Base-by-base conservation (phyloP, 2,113 vertebrate species). In the Aphyosemion australe region DNA sequence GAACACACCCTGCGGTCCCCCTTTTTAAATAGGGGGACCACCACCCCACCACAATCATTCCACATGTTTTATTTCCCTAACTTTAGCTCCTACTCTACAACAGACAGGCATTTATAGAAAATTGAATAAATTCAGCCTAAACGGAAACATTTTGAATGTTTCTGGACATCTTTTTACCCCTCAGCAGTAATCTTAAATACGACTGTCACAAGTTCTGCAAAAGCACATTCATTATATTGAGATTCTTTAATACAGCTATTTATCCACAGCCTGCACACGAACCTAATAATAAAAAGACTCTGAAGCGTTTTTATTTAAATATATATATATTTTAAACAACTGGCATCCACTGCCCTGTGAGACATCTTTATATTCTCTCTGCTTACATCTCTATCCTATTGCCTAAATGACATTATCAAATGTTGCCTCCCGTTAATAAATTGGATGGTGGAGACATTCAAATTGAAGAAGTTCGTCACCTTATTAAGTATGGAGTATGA, bases 361-460 rank as follows among this genome's bases (percentile, higher is more conserved):
- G 46, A 0, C 66, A 57, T 62, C 63, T 67, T 47, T 63, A 15
- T 52, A 41, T 20, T 52, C 54, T 53, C 45, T 20, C 54, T 49
- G 9, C 34, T 45, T 68, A 52, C 51, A 65, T 78, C 71, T 70
- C 70, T 41, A 79, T 76, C 72, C 37, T 47, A 55, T 76, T 57
- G 67, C 47, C 60, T 62, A 78, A 80, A 79, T 82, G n/a, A 72
- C 42, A 49, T 66, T 68, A 84, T 79, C 59, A 78, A 72, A 73
- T 74, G 46, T 61, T 82, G 62, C 65, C 64, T 60, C 43, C 52
- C 69, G 61, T 76, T 82, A 71, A 79, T 82, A 83, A 75, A 69
- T 69, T 20, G 16, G 31, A 55, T 61, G 41, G 66, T 39, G 46
- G 46, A 73, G 64, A 79, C 43, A 63, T 57, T 79, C 53, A 21